A percentile compares a stretch with the other conserved stretches of the same genome.
phyloP scores from a whole-genome alignment of 2,888 invertebrate species.

The Neoascia interrupta region DNA sequence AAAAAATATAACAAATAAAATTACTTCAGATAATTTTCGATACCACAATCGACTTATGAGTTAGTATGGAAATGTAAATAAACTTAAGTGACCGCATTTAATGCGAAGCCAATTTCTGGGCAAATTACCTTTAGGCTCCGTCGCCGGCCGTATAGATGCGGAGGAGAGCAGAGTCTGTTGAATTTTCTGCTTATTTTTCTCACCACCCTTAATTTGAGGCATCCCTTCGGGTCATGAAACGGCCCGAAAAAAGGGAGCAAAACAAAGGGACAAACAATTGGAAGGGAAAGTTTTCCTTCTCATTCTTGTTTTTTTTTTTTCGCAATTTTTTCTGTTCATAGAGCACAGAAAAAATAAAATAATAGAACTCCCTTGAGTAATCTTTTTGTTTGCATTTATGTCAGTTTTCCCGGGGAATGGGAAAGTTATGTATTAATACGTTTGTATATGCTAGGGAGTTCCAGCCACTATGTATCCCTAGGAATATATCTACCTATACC shows the following conservation, averaged over 20 bases:
- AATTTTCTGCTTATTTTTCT: constrained; percentile 37
- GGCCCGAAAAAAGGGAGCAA: constrained; percentile 36
- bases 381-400: constrained; percentile 63
- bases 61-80: constrained; percentile 39
- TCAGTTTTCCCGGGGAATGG: constrained; percentile 34
- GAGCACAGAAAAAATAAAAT: too few relatives aligned
- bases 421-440: constrained; percentile 33
- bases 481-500: background rate
- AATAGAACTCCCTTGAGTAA: constrained; percentile 50
- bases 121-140: constrained; percentile 28
- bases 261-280: constrained; percentile 62
- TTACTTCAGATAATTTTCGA: too few relatives aligned
- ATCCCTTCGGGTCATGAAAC: constrained; percentile 42
- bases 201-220: constrained; percentile 28
- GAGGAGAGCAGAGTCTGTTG: constrained; percentile 1
- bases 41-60: constrained; percentile 14
- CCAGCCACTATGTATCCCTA: constrained; percentile 1
- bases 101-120: constrained; percentile 38
- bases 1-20: too few relatives aligned
- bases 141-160: background rate
- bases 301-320: too few relatives aligned
- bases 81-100: constrained; percentile 33
- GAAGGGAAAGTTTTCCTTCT: constrained; percentile 47
- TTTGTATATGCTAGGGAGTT: constrained; percentile 8
- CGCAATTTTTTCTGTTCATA: constrained; percentile 22